Percentiles rank a stretch among this genome's conserved stretches.
Conservation (phyloP, 2,797 vertebrate genomes). For the Semotilus atromaculatus region DNA sequence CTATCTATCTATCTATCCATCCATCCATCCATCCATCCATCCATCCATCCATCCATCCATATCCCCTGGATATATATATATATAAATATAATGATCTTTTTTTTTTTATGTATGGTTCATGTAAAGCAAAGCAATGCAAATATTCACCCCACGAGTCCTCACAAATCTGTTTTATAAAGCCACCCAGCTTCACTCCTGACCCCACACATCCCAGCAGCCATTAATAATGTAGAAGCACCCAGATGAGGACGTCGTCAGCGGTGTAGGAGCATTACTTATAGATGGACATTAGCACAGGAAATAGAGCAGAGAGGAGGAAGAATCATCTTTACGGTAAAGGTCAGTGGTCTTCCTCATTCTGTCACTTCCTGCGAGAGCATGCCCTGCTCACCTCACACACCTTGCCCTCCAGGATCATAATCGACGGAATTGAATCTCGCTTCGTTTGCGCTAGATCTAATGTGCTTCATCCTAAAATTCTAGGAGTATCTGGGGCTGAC, state of each 20-base stretch:
- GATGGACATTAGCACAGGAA: conserved; percentile 55
- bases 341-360: conserved; percentile 30
- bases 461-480: conserved; percentile 20
- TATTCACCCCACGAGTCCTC: neutral
- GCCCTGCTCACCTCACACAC: conserved; percentile 43
- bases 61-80: too few species aligned
- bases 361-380: conserved; percentile 28
- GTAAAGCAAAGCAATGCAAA: neutral
- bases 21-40: too few species aligned
- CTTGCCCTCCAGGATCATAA: conserved; percentile 18
- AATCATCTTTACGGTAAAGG: conserved; percentile 33
- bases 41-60: too few species aligned
- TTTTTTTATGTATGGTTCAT: neutral
- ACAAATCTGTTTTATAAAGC: conserved; percentile 27
- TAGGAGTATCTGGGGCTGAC: conserved; percentile 23
- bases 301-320: conserved; percentile 22
- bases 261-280: conserved; percentile 53
- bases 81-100: too few species aligned
- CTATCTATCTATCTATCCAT: too few species aligned
- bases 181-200: conserved; percentile 34
- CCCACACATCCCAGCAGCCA: conserved; percentile 6
- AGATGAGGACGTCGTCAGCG: conserved; percentile 24
- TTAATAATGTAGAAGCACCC: conserved; percentile 48
- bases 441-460: neutral
- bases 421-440: neutral